A percentile compares a stretch with the other conserved stretches of the same genome.
phyloP scores from a whole-genome alignment of 2,888 invertebrate genomes.

The Tenthredo notha region DNA sequence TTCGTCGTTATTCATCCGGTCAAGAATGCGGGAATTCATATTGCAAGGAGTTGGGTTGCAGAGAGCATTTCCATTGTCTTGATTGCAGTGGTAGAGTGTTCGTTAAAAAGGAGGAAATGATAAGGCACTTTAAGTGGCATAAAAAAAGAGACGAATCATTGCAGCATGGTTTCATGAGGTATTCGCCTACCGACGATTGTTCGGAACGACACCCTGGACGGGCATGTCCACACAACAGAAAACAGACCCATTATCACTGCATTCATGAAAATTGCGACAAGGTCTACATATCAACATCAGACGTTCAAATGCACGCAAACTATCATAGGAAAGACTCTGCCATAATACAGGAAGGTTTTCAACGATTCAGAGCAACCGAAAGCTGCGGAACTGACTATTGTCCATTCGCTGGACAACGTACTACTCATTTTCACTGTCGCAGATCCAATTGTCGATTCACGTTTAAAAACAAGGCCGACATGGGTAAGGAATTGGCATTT shows the following conservation, averaged over 20 bases:
- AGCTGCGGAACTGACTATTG: slow-evolving; percentile 96
- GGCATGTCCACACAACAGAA: slow-evolving; percentile 93
- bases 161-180: slow-evolving; percentile 96
- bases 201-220: slow-evolving; percentile 88
- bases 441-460: slow-evolving; percentile 95
- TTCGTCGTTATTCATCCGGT: slow-evolving; percentile 90
- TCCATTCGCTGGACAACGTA: slow-evolving; percentile 95
- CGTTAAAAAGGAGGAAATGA: slow-evolving; percentile 99
- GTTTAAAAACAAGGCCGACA: slow-evolving; percentile 99
- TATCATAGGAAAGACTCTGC: slow-evolving; percentile 99
- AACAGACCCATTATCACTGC: slow-evolving; percentile 98
- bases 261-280: slow-evolving; percentile 96
- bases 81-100: slow-evolving; percentile 93
- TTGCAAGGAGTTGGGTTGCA: slow-evolving; percentile 93
- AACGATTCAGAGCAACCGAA: slow-evolving; percentile 96
- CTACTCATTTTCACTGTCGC: slow-evolving; percentile 98
- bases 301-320: slow-evolving; percentile 99
- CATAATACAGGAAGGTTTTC: slow-evolving; percentile 98
- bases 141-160: slow-evolving; percentile 98
- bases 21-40: slow-evolving; percentile 91
- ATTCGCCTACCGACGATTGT: slow-evolving; percentile 97
- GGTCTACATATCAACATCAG: slow-evolving; percentile 98
- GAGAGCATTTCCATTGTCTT: slow-evolving; percentile 97
- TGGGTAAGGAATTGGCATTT: slow-evolving; percentile 86
- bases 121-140: slow-evolving; percentile 99